phyloP scores from a whole-genome alignment of 64 coral and sea anemone species.

The Montipora sp. region DNA sequence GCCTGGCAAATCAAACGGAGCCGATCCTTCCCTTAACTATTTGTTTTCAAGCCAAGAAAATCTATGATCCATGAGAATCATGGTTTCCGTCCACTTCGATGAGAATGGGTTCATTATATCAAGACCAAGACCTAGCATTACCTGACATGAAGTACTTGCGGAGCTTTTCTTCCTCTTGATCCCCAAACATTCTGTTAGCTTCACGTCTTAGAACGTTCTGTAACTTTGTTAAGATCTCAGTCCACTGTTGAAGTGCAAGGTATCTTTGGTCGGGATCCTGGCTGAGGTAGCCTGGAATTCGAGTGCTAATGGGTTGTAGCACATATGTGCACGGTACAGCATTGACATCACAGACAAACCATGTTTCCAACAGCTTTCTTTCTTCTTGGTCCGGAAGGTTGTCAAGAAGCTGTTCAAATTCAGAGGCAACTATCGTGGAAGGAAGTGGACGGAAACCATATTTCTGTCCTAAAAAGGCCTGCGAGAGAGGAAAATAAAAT shows the following conservation, averaged over 20 bases:
- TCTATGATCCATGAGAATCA: no score
- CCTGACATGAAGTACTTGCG: conserved; percentile 92
- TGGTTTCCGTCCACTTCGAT: no score
- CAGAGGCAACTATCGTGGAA: conserved; percentile 23
- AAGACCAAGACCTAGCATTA: neutral
- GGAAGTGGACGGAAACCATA: conserved; percentile 75
- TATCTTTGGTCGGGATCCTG: conserved; percentile 25
- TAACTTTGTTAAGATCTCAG: conserved; percentile 55
- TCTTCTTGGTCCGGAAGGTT: conserved; percentile 30
- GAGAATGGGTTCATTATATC: no score
- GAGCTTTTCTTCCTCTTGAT: neutral
- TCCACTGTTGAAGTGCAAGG: conserved; percentile 55
- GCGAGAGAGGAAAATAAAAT: neutral
- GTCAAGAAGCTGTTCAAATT: conserved; percentile 62
- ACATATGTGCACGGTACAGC: conserved; percentile 49
- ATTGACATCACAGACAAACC: conserved; percentile 73
- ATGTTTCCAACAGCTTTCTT: conserved; percentile 18
- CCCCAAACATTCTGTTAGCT: conserved; percentile 37
- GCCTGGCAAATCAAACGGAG: no score
- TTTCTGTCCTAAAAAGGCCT: conserved; percentile 71
- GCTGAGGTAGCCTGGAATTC: conserved; percentile 62
- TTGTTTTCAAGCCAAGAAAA: no score
- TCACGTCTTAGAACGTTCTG: conserved; percentile 59
- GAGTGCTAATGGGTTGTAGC: conserved; percentile 75
- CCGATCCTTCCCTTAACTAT: no score